Conservation (phyloP, 2,797 vertebrate genomes). For the Heterohyrax brucei region DNA sequence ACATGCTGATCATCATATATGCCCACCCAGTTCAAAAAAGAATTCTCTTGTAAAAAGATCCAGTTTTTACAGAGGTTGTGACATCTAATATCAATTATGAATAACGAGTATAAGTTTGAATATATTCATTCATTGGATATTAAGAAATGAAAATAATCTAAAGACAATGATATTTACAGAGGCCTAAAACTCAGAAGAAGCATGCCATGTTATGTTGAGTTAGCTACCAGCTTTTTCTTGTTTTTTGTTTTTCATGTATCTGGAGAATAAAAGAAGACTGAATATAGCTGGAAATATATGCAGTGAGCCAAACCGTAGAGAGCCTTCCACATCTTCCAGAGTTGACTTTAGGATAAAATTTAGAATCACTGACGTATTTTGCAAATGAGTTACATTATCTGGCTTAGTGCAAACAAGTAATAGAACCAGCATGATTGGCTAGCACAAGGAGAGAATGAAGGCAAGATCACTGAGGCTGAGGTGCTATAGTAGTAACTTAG, state of each 20-base stretch:
- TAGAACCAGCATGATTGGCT: background rate
- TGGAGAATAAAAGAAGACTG: background rate
- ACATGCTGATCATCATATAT: background rate
- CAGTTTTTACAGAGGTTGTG: background rate
- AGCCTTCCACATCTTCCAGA: background rate
- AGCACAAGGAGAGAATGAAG: background rate
- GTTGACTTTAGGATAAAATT: background rate
- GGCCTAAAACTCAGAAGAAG: background rate
- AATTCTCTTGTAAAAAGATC: background rate
- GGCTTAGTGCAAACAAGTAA: background rate
- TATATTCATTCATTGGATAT: background rate
- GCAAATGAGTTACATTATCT: background rate
- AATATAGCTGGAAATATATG: background rate
- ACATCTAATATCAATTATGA: background rate
- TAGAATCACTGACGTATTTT: background rate
- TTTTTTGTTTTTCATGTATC: background rate
- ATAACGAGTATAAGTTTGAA: background rate
- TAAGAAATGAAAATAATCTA: background rate
- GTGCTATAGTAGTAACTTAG: background rate
- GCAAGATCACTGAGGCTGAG: background rate
- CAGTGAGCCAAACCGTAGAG: background rate
- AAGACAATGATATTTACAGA: background rate
- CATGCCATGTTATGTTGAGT: background rate
- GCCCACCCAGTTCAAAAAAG: background rate
- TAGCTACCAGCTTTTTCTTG: background rate